Evolutionary conservation across 2,797 vertebrate genomes (phyloP).

Genomic region (Acridotheres tristis): DNA sequence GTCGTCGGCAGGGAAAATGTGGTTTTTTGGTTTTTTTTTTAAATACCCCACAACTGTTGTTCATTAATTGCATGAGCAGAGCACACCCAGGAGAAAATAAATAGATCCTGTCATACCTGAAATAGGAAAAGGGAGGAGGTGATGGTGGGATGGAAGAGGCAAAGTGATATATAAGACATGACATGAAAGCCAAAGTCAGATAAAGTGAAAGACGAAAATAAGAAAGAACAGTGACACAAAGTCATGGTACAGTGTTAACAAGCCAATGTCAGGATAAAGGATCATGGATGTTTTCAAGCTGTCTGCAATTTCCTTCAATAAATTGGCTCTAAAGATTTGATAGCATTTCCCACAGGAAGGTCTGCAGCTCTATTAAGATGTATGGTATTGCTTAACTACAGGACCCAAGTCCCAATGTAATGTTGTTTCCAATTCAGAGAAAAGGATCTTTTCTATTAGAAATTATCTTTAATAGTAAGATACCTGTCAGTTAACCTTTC

Average conservation of each 20-base stretch:
- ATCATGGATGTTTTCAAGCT: conserved; percentile 46
- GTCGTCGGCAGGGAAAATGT: background rate
- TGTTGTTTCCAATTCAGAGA: background rate
- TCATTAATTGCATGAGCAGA: background rate
- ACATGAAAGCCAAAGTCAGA: background rate
- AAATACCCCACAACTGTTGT: accelerated
- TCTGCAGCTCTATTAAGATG: background rate
- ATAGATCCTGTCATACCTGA: background rate
- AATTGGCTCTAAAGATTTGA: conserved; percentile 30
- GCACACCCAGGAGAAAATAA: background rate
- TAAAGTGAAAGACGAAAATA: background rate
- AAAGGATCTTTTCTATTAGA: conserved; percentile 3
- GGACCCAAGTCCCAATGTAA: background rate
- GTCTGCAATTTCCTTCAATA: conserved; percentile 27
- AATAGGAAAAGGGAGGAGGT: background rate
- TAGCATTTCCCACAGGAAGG: background rate
- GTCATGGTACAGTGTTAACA: background rate
- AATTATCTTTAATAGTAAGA: background rate
- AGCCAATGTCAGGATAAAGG: conserved; percentile 26
- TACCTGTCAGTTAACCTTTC: conserved; percentile 16
- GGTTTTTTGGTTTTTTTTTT: no score
- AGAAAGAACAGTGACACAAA: conserved; percentile 2
- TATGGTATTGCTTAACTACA: background rate
- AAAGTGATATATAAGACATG: background rate
- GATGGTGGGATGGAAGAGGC: background rate